Conservation (phyloP, 1,140 invertebrate species). For the Drosophila melanica region DNA sequence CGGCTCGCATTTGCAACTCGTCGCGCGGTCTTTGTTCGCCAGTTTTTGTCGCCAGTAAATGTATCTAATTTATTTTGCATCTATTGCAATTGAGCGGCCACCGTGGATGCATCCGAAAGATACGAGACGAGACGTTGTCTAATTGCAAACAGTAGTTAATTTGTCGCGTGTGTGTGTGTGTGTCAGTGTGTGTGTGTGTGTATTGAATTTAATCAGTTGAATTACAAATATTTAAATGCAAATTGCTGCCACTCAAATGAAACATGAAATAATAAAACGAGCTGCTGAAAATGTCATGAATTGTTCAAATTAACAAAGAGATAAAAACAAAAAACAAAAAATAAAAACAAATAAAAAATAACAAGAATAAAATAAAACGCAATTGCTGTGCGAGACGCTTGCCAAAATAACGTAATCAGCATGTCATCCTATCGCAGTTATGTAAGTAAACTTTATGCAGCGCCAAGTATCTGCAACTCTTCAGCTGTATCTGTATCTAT, state of each 20-base stretch:
- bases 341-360: constrained; percentile 6
- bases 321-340: constrained; percentile 35
- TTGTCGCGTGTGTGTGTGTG: constrained; percentile 9
- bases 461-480: constrained; percentile 52
- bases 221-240: constrained; percentile 17
- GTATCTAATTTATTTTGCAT: constrained; percentile 78
- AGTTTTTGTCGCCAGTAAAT: constrained; percentile 59
- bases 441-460: constrained; percentile 74
- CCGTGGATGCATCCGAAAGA: constrained; percentile 59
- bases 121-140: constrained; percentile 46
- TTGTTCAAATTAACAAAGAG: constrained; percentile 19
- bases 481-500: constrained; percentile 28
- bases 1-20: constrained; percentile 2
- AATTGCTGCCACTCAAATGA: background rate
- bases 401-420: constrained; percentile 66
- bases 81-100: constrained; percentile 71
- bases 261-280: constrained; percentile 6
- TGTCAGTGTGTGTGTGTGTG: constrained; percentile 26
- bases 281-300: constrained; percentile 8
- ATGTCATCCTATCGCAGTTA: constrained; percentile 83
- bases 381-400: constrained; percentile 27
- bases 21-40: background rate
- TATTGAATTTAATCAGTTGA: constrained; percentile 52
- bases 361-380: constrained; percentile 31
- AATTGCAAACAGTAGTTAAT: constrained; percentile 55